Percentiles rank a stretch among this genome's conserved stretches.
phyloP scores from a whole-genome alignment of 2,797 vertebrate genomes.

The Arremon aurantiirostris region DNA sequence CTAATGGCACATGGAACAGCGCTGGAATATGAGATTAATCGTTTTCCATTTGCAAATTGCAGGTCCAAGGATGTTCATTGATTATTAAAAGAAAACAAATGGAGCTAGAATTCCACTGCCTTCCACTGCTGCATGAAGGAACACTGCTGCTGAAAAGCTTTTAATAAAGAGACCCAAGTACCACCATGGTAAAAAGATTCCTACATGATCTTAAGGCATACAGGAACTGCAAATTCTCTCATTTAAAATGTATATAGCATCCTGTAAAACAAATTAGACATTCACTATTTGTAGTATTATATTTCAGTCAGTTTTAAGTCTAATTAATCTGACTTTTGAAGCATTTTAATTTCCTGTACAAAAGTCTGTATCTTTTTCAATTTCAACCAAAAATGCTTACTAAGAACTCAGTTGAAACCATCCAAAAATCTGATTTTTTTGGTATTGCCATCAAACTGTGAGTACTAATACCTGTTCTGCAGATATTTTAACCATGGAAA shows the following conservation, averaged over 20 bases:
- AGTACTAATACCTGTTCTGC: background rate
- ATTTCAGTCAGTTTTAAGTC: background rate
- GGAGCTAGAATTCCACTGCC: background rate
- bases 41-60: conserved; percentile 44
- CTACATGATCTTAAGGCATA: conserved; percentile 4
- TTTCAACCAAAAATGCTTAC: background rate
- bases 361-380: background rate
- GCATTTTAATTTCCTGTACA: background rate
- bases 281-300: background rate
- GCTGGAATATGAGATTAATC: conserved; percentile 17
- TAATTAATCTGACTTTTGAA: background rate
- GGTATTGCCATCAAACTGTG: background rate
- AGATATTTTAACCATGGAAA: conserved; percentile 80
- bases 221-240: conserved; percentile 17
- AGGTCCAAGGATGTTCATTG: conserved; percentile 50
- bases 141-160: background rate
- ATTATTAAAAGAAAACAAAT: conserved; percentile 21
- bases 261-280: background rate
- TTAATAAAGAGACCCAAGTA: conserved; percentile 5
- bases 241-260: background rate
- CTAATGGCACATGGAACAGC: background rate
- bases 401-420: background rate
- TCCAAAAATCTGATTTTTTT: background rate
- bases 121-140: background rate
- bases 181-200: conserved; percentile 38